phyloP scores from a whole-genome alignment of 2,113 vertebrate genomes.

The Thunnus thynnus region DNA sequence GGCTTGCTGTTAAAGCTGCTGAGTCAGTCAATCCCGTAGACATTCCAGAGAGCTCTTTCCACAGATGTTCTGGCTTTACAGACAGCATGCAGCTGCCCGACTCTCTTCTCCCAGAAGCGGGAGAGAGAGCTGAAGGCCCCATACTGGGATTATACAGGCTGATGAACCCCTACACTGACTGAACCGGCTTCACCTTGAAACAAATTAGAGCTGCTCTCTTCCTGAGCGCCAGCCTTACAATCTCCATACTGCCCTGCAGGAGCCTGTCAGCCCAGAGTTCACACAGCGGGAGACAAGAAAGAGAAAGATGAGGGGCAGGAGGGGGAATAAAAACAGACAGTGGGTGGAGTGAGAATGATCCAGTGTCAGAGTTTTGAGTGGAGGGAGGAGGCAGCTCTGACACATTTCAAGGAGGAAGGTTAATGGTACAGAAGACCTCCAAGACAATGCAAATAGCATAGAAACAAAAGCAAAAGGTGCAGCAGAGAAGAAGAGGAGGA shows the following conservation, averaged over 20 bases:
- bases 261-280: constrained; percentile 69
- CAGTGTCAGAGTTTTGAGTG: constrained; percentile 40
- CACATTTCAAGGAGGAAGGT: constrained; percentile 69
- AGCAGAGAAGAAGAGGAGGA: background rate
- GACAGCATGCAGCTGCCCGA: constrained; percentile 58
- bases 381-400: constrained; percentile 48
- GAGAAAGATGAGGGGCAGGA: constrained; percentile 49
- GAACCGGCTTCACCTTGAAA: constrained; percentile 79
- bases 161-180: constrained; percentile 43
- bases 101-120: constrained; percentile 34
- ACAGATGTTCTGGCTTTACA: constrained; percentile 76
- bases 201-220: constrained; percentile 72
- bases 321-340: constrained; percentile 49
- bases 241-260: constrained; percentile 60
- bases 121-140: constrained; percentile 23
- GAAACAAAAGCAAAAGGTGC: constrained; percentile 19
- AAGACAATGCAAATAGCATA: constrained; percentile 59
- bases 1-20: constrained; percentile 52
- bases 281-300: constrained; percentile 55
- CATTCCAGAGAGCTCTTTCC: constrained; percentile 67
- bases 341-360: constrained; percentile 56
- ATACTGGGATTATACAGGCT: constrained; percentile 38
- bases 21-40: constrained; percentile 63
- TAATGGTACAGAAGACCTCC: constrained; percentile 67
- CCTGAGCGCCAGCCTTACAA: constrained; percentile 42